Evolutionary conservation across 2,888 invertebrate genomes (phyloP), one percentile per base, ranked within the genome.

Genomic region (Eubasilissa splendida): DNA sequence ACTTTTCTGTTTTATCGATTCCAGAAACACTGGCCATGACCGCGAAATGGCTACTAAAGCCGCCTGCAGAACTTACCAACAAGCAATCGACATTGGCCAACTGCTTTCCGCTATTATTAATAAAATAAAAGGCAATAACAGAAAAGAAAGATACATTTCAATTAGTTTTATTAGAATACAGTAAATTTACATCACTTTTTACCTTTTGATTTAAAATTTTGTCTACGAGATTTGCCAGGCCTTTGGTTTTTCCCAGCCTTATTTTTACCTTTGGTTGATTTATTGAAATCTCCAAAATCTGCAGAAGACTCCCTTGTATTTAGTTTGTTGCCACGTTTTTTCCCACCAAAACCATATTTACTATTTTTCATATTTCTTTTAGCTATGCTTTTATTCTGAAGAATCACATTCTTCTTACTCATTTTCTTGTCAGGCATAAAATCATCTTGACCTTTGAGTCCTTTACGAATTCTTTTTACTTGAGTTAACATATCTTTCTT

Each of bases 261-360:
- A 22, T 88, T 87, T 77, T 88, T 88, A 75, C 85, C 89, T 85
- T 91, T 91, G 33, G 70, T 59, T 9, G 89, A 88, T 70, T 90
- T 89, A 81, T 90, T 90, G 60, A 89, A 90, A 0, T 93, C 93
- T 14, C 92, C 92, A 85, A 94, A 91, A 86, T 94, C 93, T 54
- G 92, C 92, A 0, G 94, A 90, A 84, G 97, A 97, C 0, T 95
- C 93, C 84, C 93, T 94, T 0, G 96, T 97, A 86, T 99, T 99
- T 68, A 92, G 89, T 87, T 99, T 99, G 0, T 92, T 91, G 0
- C 97, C 95, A 86, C 95, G 95, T 90, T 99, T 99, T 87, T 97
- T 97, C 0, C 99, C 99, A 54, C 99, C 99, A 88, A 96, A 98
- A 0, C 99, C 99, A 89, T 95, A 99, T 87, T 96, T 97, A 80